A percentile compares a stretch with the other conserved stretches of the same genome.
phyloP scores from a whole-genome alignment of 2,113 vertebrate species.

The Tinamus guttatus region DNA sequence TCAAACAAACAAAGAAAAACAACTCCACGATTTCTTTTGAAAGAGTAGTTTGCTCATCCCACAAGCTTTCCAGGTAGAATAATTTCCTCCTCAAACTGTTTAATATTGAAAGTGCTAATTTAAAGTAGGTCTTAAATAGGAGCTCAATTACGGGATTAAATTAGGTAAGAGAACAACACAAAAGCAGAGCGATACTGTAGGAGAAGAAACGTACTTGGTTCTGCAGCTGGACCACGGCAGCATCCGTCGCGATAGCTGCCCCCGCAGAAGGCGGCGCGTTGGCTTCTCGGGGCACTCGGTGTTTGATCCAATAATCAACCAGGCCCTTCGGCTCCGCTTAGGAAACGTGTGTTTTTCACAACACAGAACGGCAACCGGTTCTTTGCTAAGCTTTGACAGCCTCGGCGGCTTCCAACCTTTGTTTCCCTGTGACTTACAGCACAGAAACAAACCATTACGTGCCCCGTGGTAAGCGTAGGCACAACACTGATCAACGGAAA shows the following conservation, averaged over 20 bases:
- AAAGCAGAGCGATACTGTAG: not conserved
- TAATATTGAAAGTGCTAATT: not conserved
- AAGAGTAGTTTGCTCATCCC: not conserved
- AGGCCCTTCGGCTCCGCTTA: not conserved
- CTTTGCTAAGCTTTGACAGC: not conserved
- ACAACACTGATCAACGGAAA: not conserved
- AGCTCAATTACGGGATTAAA: not conserved
- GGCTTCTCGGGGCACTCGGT: not conserved
- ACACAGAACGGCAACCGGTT: not conserved
- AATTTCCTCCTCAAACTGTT: not conserved
- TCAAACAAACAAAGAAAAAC: no score
- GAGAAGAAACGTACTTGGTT: not conserved
- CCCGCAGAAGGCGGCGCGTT: not conserved
- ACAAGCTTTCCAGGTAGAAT: not conserved
- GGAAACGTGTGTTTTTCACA: not conserved
- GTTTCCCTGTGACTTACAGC: not conserved
- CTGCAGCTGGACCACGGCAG: fast-evolving
- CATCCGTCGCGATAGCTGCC: not conserved
- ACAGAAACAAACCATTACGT: fast-evolving
- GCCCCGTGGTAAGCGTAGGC: not conserved
- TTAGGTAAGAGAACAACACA: not conserved
- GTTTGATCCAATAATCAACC: not conserved
- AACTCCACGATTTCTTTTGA: not conserved
- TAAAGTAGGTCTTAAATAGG: not conserved
- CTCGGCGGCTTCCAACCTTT: not conserved